A percentile compares a stretch with the other conserved stretches of the same genome.
Conservation (phyloP, 2,797 vertebrate genomes). For the Brachymystax lenok region DNA sequence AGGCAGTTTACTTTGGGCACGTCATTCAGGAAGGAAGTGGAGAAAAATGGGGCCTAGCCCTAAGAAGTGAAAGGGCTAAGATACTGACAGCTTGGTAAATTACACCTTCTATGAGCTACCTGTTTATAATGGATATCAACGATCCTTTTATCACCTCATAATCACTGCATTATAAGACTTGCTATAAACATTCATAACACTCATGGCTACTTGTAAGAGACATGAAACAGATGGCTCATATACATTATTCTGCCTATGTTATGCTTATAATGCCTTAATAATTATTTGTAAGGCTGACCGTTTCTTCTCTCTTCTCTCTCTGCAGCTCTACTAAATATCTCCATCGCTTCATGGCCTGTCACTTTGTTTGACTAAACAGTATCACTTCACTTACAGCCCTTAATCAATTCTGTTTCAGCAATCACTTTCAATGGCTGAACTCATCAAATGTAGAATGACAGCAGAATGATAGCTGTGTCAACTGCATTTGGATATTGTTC, state of each 20-base stretch:
- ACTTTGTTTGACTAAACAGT: not conserved
- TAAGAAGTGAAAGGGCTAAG: no score
- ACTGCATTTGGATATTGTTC: not conserved
- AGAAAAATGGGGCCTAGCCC: no score
- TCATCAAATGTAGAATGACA: not conserved
- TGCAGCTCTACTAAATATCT: slow-evolving; percentile 8
- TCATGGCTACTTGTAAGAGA: no score
- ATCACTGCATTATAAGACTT: no score
- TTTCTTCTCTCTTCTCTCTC: slow-evolving; percentile 19
- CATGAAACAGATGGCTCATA: no score
- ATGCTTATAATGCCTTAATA: not conserved
- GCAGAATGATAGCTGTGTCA: not conserved
- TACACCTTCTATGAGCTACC: no score
- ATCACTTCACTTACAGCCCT: not conserved
- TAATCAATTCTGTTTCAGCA: not conserved
- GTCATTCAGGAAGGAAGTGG: no score
- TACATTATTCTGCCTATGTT: not conserved
- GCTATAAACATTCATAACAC: no score
- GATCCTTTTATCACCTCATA: no score
- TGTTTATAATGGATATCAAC: no score
- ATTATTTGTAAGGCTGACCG: not conserved
- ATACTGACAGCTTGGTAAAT: no score
- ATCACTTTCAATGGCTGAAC: not conserved
- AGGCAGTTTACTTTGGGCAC: no score
- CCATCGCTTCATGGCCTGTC: slow-evolving; percentile 1